Conservation (phyloP, 2,113 vertebrate genomes). For the Phodopus roborovskii region DNA sequence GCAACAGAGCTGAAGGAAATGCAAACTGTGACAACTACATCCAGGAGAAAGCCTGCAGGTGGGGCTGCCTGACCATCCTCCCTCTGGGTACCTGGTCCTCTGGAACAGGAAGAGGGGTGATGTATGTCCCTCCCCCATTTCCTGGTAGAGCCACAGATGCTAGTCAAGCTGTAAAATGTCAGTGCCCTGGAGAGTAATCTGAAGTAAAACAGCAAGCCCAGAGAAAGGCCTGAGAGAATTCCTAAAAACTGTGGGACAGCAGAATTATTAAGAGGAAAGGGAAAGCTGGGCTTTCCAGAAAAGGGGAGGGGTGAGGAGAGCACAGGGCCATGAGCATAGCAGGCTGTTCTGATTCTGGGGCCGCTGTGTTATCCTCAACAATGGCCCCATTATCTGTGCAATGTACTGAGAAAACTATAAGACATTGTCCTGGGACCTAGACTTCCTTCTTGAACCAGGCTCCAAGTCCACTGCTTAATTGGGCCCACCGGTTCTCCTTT, state of each 20-base stretch:
- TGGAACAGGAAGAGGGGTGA: background rate
- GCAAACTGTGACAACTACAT: background rate
- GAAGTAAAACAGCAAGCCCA: constrained; percentile 15
- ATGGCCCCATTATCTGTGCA: constrained; percentile 51
- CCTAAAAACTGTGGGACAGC: background rate
- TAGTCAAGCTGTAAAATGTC: constrained; percentile 3
- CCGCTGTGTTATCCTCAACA: constrained; percentile 52
- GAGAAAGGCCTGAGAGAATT: background rate
- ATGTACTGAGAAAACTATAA: constrained; percentile 45
- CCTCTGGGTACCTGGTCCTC: background rate
- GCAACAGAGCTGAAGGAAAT: background rate
- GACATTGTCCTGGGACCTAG: constrained; percentile 24
- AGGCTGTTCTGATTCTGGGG: constrained; percentile 8
- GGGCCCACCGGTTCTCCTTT: background rate
- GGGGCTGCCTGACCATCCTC: background rate
- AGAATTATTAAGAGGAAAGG: background rate
- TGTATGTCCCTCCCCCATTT: background rate
- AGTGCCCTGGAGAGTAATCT: background rate
- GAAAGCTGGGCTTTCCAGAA: background rate
- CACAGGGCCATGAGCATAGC: background rate
- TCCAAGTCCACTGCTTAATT: background rate
- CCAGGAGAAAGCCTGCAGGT: background rate
- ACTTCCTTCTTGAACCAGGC: background rate
- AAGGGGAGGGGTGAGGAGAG: background rate
- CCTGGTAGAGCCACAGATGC: background rate